Conservation (phyloP, 2,113 vertebrate genomes). For the Emydocephalus ijimae region DNA sequence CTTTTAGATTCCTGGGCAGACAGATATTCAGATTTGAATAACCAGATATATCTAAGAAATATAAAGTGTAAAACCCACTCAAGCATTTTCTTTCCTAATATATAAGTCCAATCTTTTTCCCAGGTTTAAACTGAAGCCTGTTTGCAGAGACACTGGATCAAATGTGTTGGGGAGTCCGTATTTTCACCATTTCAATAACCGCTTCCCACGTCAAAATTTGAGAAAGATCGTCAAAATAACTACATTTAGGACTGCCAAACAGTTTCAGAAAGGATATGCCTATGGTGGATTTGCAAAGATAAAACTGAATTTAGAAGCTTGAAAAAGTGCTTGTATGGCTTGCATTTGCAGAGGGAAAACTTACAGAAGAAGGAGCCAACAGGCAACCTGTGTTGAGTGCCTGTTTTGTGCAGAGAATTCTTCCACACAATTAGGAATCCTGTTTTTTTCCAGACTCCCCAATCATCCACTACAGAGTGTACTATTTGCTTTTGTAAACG, state of each 20-base stretch:
- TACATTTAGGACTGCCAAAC: background rate
- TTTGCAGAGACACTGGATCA: background rate
- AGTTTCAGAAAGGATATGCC: background rate
- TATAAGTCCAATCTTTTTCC: background rate
- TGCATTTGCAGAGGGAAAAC: background rate
- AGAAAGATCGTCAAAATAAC: background rate
- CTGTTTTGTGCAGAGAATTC: background rate
- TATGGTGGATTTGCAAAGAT: background rate
- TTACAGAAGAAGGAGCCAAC: background rate
- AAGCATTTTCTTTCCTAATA: background rate
- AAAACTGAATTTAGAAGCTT: background rate
- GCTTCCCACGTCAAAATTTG: background rate
- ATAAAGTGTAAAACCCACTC: background rate
- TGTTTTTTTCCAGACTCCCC: background rate
- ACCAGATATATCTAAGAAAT: background rate
- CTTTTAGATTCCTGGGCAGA: background rate
- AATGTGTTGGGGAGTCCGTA: background rate
- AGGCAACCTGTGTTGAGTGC: background rate
- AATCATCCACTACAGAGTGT: background rate
- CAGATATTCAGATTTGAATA: background rate
- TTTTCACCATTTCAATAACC: background rate
- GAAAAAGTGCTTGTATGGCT: background rate
- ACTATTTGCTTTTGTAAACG: background rate
- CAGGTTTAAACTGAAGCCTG: background rate
- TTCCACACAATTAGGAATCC: background rate